Conservation (phyloP, 1,140 invertebrate genomes). For the Globodera rostochiensis region DNA sequence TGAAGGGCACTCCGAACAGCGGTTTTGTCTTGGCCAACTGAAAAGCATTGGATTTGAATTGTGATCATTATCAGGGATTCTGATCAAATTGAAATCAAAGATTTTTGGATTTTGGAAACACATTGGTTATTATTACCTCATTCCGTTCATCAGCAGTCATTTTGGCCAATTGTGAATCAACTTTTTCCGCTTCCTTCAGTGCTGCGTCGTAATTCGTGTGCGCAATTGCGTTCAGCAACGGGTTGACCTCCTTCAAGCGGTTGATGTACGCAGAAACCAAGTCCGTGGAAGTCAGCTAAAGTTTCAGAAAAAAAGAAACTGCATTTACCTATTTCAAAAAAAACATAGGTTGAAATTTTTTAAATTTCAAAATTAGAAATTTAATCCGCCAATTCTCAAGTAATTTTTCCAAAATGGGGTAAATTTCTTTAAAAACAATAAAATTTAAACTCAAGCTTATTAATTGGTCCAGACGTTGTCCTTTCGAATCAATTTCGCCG, state of each 20-base stretch:
- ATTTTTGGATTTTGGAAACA: no score
- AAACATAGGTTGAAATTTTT: no score
- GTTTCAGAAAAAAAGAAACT: neutral
- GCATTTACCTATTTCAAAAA: no score
- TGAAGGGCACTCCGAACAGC: constrained; percentile 58
- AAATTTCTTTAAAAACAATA: neutral
- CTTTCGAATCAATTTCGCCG: constrained; percentile 51
- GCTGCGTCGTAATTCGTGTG: constrained; percentile 53
- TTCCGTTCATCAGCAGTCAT: constrained; percentile 29
- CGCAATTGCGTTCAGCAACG: constrained; percentile 55
- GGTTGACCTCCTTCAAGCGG: constrained; percentile 53
- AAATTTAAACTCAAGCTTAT: neutral
- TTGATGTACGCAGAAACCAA: constrained; percentile 54
- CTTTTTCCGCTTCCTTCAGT: constrained; percentile 36
- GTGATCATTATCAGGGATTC: neutral
- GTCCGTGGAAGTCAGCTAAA: constrained; percentile 75
- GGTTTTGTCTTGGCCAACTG: constrained; percentile 41
- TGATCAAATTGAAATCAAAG: neutral
- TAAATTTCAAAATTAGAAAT: no score
- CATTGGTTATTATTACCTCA: constrained; percentile 5
- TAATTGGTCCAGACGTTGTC: constrained; percentile 18
- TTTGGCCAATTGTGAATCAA: constrained; percentile 58
- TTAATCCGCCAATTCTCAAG: no score
- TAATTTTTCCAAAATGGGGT: no score
- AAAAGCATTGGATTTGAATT: neutral